Evolutionary conservation across 2,797 vertebrate genomes (phyloP).

Genomic region (Diplodus puntazzo): DNA sequence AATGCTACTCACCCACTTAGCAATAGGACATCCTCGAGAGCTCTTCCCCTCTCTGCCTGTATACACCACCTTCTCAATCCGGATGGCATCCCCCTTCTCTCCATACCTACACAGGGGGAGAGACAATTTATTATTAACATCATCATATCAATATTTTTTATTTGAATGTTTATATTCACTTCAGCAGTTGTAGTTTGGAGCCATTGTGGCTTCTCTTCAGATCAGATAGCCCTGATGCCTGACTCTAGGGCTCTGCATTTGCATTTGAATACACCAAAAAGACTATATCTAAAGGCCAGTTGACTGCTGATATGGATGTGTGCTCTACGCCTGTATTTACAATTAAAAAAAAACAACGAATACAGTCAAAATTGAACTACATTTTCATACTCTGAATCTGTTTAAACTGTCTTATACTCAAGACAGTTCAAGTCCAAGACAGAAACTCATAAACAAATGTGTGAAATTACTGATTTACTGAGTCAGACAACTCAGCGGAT

Average conservation of each 20-base stretch:
- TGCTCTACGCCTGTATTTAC: background rate
- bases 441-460: background rate
- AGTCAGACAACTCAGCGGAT: background rate
- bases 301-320: background rate
- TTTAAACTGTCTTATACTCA: background rate
- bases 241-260: background rate
- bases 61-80: conserved; percentile 97
- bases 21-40: conserved; percentile 97
- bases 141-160: too few species aligned
- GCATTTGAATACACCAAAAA: background rate
- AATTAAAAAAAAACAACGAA: background rate
- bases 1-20: conserved; percentile 95
- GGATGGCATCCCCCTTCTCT: conserved; percentile 94
- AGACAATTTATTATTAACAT: background rate
- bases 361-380: background rate
- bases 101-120: conserved; percentile 87
- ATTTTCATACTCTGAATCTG: background rate
- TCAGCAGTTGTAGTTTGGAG: background rate
- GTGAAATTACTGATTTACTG: background rate
- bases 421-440: background rate
- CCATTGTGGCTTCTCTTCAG: background rate
- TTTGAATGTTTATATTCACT: background rate
- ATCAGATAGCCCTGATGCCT: background rate
- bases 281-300: background rate
- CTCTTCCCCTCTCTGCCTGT: conserved; percentile 97